Base-by-base conservation (phyloP, 1,140 invertebrate genomes). In the Phocides pigmalion region DNA sequence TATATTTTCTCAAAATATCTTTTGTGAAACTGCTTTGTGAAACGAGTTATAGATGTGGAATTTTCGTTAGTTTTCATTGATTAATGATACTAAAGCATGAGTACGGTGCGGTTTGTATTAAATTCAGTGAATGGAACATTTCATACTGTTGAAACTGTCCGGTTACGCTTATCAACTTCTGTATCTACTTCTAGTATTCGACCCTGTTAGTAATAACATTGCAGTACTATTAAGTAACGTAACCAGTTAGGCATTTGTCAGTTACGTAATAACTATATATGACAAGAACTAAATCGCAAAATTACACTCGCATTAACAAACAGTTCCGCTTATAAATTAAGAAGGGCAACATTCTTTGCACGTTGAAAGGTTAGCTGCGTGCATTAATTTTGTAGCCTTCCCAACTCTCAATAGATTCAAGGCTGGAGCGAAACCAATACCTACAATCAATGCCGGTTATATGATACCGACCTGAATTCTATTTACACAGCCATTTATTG, bases 261-360 rank as follows among this genome's bases (percentile, higher is more conserved):
- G 71, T 73, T 85, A 74, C 81, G 84, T 82, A 86, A 89, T 78
- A 67, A 42, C 61, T 49, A 68, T 76, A 78, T 76, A 81, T 74
- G 74, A 83, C 74, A 79, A 79, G 58, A 58, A 44, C 68, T 72
- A 46, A 66, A 56, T 74, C 70, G 59, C 65, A 66, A 70, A 76
- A 82, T 66, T 76, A 66, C 71, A 51, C 64, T 73, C 47, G 72
- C 44, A 49, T 70, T 50, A 59, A 14, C 71, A 78, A 85, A 87
- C 84, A 79, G 82, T 87, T 87, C 78, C 81, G 84, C 82, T 68
- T 84, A 77, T 72, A 73, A 79, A 73, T 81, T 82, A 87, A 78
- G 71, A 84, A 83, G 81, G 82, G 80, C 81, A 77, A 63, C 56
- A 68, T 77, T 79, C 41, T 82, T 78, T 77, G 62, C 69, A 59